phyloP scores from a whole-genome alignment of 2,888 invertebrate species.

The Siphlonurus alternatus region DNA sequence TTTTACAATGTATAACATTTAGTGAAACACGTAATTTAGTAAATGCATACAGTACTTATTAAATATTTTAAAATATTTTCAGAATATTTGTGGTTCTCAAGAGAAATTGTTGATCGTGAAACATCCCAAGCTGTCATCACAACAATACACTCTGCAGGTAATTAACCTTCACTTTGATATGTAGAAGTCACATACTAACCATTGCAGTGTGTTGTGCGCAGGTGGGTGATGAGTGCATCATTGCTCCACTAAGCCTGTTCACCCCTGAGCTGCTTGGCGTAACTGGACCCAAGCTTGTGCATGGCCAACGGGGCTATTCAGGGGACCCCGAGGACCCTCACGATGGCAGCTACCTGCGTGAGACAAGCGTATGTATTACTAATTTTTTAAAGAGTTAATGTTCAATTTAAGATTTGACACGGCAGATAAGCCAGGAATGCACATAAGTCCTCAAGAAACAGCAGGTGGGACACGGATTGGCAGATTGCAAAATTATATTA shows the following conservation, averaged over 20 bases:
- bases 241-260: slow-evolving; percentile 77
- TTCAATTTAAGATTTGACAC: not conserved
- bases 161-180: not conserved
- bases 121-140: slow-evolving; percentile 47
- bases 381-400: not conserved
- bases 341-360: slow-evolving; percentile 79
- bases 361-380: slow-evolving; percentile 47
- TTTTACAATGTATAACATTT: too few species aligned
- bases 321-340: slow-evolving; percentile 88
- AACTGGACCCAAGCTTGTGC: slow-evolving; percentile 55
- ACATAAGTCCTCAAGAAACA: too few species aligned
- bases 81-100: slow-evolving; percentile 74
- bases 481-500: too few species aligned
- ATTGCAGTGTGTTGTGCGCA: slow-evolving; percentile 18
- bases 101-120: slow-evolving; percentile 62
- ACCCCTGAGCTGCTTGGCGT: slow-evolving; percentile 76
- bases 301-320: slow-evolving; percentile 47
- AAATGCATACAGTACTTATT: too few species aligned
- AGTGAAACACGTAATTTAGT: too few species aligned
- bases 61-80: slow-evolving; percentile 15
- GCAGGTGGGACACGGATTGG: too few species aligned
- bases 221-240: slow-evolving; percentile 83
- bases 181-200: not conserved
- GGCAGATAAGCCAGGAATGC: too few species aligned
- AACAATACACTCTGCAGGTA: slow-evolving; percentile 55